Percentiles rank a stretch among this genome's conserved stretches.
Evolutionary conservation across 2,113 vertebrate genomes (phyloP).

Genomic region (Rutilus rutilus): DNA sequence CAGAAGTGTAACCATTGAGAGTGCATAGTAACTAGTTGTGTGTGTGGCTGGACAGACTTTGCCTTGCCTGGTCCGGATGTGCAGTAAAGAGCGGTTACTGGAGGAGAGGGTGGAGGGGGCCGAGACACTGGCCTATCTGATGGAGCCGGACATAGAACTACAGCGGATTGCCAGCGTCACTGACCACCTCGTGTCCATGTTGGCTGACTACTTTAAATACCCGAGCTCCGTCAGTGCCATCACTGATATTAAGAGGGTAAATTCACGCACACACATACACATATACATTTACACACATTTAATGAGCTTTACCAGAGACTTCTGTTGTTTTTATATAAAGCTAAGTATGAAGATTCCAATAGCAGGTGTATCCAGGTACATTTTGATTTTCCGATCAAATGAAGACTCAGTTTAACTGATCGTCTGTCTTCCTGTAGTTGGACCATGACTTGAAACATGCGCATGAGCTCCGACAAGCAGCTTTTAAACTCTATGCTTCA

Average conservation of each 20-base stretch:
- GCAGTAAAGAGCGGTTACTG: conserved; percentile 93
- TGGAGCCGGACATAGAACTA: conserved; percentile 96
- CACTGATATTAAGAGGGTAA: conserved; percentile 97
- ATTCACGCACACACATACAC: conserved; percentile 38
- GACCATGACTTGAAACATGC: conserved; percentile 98
- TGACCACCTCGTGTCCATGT: conserved; percentile 94
- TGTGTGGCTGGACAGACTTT: conserved; percentile 79
- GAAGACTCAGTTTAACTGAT: not conserved
- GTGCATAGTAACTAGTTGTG: not conserved
- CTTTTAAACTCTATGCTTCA: conserved; percentile 98
- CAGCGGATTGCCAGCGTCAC: conserved; percentile 97
- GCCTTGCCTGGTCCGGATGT: conserved; percentile 97
- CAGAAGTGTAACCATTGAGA: not conserved
- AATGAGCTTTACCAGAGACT: conserved; percentile 16
- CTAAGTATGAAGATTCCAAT: not conserved
- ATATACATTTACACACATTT: not conserved
- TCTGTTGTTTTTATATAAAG: not conserved
- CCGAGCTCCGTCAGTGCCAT: conserved; percentile 98
- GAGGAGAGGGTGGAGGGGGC: conserved; percentile 97
- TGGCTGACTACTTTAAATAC: conserved; percentile 99
- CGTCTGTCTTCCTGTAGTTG: conserved; percentile 75
- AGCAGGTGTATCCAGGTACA: not conserved
- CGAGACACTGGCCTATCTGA: conserved; percentile 95
- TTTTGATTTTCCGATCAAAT: not conserved
- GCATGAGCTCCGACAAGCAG: conserved; percentile 96